Evolutionary conservation across 2,113 vertebrate genomes (phyloP), one percentile per base, ranked within the genome.

Genomic region (Sapajus apella): DNA sequence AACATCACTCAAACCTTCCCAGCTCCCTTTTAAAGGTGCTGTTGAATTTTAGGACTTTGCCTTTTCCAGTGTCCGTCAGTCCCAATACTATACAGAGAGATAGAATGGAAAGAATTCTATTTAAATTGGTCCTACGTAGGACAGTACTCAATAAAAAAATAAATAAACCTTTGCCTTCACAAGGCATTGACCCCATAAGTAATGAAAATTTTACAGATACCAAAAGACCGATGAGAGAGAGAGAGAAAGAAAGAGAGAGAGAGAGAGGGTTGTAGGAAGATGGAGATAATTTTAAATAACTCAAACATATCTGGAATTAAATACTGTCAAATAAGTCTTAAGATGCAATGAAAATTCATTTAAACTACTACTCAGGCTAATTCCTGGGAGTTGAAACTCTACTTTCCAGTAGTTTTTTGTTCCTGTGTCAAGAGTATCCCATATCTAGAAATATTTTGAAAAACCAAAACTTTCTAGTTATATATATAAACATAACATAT

Each of bases 401-500:
- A 73, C 64, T 56, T 82, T 2, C 68, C 89, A 70, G 18, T 87
- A 37, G n/a, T 23, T 72, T 82, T 89, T 83, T 87, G n/a, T 20
- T 91, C 32, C 77, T 90, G 3, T 79, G 37, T 8, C 21, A 72
- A 90, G 68, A 83, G 50, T 86, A 87, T 83, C 16, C 68, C 43
- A 79, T 68, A 83, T 73, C 73, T 79, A 95, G 70, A 79, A 91
- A 83, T 56, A 64, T 58, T 37, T 72, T 84, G 17, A 84, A 61
- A 91, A 72, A 45, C 20, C 70, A 64, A 83, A 95, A 91, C 75
- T 93, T 72, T 91, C 40, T 40, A 61, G 75, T 37, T 83, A 17
- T 83, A n/a, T 87, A 91, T 84, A 43, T 79, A 95, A 91, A 94
- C n/a, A 30, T 18, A 52, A 52, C 14, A n/a, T 91, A 91, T 76